Evolutionary conservation across 1,140 invertebrate genomes (phyloP).

Genomic region (Colletes gigas): DNA sequence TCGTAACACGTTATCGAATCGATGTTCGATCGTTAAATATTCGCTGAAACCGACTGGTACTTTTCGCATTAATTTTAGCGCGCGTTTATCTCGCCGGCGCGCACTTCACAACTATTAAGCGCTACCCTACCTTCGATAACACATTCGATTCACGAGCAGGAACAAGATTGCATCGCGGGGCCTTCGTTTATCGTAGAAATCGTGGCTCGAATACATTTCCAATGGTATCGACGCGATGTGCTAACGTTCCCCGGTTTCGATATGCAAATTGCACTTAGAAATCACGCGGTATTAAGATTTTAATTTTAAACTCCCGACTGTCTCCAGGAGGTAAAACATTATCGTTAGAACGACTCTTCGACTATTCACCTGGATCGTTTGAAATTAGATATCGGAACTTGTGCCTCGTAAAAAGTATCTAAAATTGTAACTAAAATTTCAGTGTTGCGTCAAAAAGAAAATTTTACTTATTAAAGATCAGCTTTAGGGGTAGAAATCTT

Average conservation of each 20-base stretch:
- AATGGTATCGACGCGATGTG: not conserved
- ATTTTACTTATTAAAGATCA: too few species aligned
- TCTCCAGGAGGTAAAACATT: not conserved
- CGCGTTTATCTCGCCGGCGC: not conserved
- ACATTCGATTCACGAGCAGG: not conserved
- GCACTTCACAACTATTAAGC: slow-evolving; percentile 18
- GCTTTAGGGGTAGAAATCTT: too few species aligned
- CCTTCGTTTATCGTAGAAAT: slow-evolving; percentile 7
- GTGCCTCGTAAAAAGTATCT: too few species aligned
- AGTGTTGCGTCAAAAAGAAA: too few species aligned
- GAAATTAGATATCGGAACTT: too few species aligned
- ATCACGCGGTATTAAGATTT: not conserved
- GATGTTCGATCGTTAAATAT: not conserved
- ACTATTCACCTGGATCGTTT: not conserved
- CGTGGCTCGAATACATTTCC: not conserved
- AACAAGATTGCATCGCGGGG: not conserved
- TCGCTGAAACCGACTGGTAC: not conserved
- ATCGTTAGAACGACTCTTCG: not conserved
- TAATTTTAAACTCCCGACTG: not conserved
- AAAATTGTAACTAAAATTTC: too few species aligned
- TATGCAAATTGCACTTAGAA: slow-evolving; percentile 8
- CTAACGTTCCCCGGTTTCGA: slow-evolving; percentile 9
- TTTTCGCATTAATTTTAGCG: slow-evolving; percentile 3
- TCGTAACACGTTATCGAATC: not conserved
- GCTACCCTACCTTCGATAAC: slow-evolving; percentile 12